A percentile compares a stretch with the other conserved stretches of the same genome.
These are phyloP conservation scores for Agrotis clavis DNA, from an alignment of 2,888 invertebrate species.

Conservation along the genomic window DNA sequence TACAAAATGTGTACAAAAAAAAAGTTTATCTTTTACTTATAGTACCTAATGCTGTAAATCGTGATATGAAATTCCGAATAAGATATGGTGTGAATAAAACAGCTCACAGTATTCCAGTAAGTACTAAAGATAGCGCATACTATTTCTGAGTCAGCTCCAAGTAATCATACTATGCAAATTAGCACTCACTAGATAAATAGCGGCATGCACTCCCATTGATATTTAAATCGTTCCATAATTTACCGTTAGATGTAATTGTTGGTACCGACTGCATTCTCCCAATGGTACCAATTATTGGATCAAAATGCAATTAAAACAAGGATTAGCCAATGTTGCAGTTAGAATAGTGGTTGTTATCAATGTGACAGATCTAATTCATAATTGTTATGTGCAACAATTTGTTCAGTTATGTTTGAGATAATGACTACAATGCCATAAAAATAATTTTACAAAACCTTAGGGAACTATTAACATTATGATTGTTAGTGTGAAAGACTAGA, in stretches of 20 bases:
- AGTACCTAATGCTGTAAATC: not conserved
- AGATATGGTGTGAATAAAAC: slow-evolving; percentile 2
- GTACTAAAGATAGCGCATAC: slow-evolving; percentile 3
- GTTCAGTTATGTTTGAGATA: slow-evolving; percentile 25
- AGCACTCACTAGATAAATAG: slow-evolving; percentile 43
- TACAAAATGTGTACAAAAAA: not conserved
- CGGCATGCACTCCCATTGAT: slow-evolving; percentile 46
- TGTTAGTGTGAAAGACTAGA: too few relatives aligned
- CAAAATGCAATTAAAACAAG: slow-evolving; percentile 49
- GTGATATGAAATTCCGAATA: slow-evolving; percentile 2
- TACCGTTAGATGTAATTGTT: slow-evolving; percentile 39
- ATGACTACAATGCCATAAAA: not conserved
- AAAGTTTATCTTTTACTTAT: not conserved
- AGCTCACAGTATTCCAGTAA: slow-evolving; percentile 1
- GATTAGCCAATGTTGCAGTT: slow-evolving; percentile 36
- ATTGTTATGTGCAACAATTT: slow-evolving; percentile 51
- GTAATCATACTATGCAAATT: slow-evolving; percentile 47
- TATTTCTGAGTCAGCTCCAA: slow-evolving; percentile 19
- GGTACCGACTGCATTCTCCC: slow-evolving; percentile 29
- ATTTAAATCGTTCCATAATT: slow-evolving; percentile 58
- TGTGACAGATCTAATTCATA: slow-evolving; percentile 58
- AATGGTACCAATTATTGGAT: slow-evolving; percentile 55
- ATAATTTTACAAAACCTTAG: not conserved
- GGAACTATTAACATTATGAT: not conserved
- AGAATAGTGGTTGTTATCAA: slow-evolving; percentile 47